phyloP scores from a whole-genome alignment of 2,888 invertebrate genomes.

The Amblyjoppa proteus region DNA sequence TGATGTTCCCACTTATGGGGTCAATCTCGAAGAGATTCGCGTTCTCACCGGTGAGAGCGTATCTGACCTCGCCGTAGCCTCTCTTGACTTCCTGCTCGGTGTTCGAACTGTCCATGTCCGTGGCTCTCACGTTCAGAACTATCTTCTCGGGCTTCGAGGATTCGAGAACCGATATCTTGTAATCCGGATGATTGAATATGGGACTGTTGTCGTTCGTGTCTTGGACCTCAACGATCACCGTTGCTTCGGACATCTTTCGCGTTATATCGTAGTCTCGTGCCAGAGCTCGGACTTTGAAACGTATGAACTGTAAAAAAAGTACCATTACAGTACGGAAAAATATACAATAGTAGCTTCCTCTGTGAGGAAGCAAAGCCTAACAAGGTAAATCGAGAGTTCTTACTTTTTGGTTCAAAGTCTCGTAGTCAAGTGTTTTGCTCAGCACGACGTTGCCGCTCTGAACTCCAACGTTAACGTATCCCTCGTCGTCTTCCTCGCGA shows the following conservation, averaged over 20 bases:
- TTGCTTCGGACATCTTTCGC: slow-evolving; percentile 88
- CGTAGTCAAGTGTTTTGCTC: slow-evolving; percentile 92
- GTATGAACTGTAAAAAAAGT: slow-evolving; percentile 79
- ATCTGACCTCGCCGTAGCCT: slow-evolving; percentile 90
- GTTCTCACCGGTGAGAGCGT: slow-evolving; percentile 91
- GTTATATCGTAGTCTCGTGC: slow-evolving; percentile 83
- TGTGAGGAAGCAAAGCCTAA: neutral
- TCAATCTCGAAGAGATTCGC: slow-evolving; percentile 91
- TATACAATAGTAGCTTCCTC: neutral
- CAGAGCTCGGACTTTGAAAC: slow-evolving; percentile 85
- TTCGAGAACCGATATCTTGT: slow-evolving; percentile 90
- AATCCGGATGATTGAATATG: slow-evolving; percentile 89
- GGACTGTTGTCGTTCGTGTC: slow-evolving; percentile 94
- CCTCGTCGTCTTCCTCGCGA: slow-evolving; percentile 79
- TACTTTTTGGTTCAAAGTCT: slow-evolving; percentile 88
- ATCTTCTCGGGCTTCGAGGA: slow-evolving; percentile 89
- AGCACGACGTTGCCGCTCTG: slow-evolving; percentile 92
- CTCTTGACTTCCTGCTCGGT: slow-evolving; percentile 86
- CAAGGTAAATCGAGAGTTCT: slow-evolving; percentile 30
- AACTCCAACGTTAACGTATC: slow-evolving; percentile 85
- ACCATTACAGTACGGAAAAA: neutral
- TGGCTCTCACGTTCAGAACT: slow-evolving; percentile 90
- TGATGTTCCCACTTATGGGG: slow-evolving; percentile 89
- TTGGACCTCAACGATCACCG: slow-evolving; percentile 89
- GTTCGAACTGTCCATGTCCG: slow-evolving; percentile 89